These are phyloP conservation scores for Lucifuga dentata DNA, from an alignment of 2,113 vertebrate genomes.

Conservation along the genomic window DNA sequence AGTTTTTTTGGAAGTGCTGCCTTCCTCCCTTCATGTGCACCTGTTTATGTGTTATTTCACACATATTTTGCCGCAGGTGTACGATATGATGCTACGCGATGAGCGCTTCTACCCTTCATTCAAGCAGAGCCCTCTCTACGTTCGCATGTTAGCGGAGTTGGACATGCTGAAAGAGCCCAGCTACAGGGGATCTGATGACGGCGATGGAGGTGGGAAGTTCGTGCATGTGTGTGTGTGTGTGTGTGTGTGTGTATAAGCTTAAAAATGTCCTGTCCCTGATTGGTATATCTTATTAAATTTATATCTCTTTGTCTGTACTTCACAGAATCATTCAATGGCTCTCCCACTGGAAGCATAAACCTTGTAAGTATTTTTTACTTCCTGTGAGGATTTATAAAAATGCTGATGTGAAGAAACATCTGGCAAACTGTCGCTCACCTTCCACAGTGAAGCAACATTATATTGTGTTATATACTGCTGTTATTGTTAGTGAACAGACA, in stretches of 20 bases:
- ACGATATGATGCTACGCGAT: slow-evolving; percentile 95
- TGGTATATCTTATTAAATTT: too few species aligned
- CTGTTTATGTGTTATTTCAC: not conserved
- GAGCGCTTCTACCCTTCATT: slow-evolving; percentile 97
- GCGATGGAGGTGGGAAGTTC: slow-evolving; percentile 89
- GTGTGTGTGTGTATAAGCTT: too few species aligned
- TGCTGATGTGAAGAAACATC: not conserved
- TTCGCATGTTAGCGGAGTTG: slow-evolving; percentile 96
- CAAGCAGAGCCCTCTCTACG: slow-evolving; percentile 94
- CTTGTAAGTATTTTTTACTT: slow-evolving; percentile 83
- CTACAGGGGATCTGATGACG: slow-evolving; percentile 96
- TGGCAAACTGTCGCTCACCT: too few species aligned
- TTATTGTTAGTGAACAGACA: not conserved
- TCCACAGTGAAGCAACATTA: too few species aligned
- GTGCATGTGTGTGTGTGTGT: slow-evolving; percentile 1
- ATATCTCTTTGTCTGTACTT: slow-evolving; percentile 29
- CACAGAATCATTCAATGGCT: slow-evolving; percentile 96
- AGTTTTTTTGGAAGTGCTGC: too few species aligned
- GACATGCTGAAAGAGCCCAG: slow-evolving; percentile 99
- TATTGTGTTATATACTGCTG: too few species aligned
- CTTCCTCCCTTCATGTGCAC: not conserved
- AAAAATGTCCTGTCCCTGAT: not conserved
- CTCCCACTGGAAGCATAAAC: slow-evolving; percentile 97
- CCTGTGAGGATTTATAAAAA: not conserved
- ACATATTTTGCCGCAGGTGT: slow-evolving; percentile 84